Conservation (phyloP, 2,797 vertebrate species). For the Cyprinella venusta region DNA sequence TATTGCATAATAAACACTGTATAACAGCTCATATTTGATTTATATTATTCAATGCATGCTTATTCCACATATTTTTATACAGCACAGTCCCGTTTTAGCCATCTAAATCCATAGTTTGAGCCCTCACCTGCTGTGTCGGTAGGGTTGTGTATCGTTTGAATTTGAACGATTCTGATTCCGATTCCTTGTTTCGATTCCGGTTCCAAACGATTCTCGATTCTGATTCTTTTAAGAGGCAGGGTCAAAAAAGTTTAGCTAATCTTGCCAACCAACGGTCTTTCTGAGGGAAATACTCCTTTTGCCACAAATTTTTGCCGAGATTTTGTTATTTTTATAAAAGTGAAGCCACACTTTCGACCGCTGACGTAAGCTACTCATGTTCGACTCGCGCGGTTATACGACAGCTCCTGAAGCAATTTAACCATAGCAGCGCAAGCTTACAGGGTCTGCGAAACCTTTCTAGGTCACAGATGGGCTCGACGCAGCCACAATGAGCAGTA, state of each 20-base stretch:
- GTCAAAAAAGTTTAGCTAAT: too few relatives aligned
- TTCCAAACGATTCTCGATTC: too few relatives aligned
- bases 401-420: conserved; percentile 69
- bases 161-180: too few relatives aligned
- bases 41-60: background rate
- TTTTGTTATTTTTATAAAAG: too few relatives aligned
- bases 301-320: too few relatives aligned
- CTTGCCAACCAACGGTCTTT: too few relatives aligned
- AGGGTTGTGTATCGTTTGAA: background rate
- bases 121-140: background rate
- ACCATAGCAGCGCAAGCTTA: conserved; percentile 67
- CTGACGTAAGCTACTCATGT: too few relatives aligned
- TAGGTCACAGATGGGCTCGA: conserved; percentile 74
- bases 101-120: background rate
- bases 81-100: background rate
- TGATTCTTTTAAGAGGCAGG: too few relatives aligned
- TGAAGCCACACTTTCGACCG: too few relatives aligned
- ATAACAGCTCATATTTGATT: background rate
- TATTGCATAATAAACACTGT: background rate
- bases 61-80: background rate
- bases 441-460: conserved; percentile 68
- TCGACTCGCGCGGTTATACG: too few relatives aligned
- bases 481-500: conserved; percentile 66
- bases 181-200: too few relatives aligned
- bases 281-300: too few relatives aligned